Evolutionary conservation across 92 coral and sea anemone species (phyloP).

Genomic region (Epizoanthus fatuus): DNA sequence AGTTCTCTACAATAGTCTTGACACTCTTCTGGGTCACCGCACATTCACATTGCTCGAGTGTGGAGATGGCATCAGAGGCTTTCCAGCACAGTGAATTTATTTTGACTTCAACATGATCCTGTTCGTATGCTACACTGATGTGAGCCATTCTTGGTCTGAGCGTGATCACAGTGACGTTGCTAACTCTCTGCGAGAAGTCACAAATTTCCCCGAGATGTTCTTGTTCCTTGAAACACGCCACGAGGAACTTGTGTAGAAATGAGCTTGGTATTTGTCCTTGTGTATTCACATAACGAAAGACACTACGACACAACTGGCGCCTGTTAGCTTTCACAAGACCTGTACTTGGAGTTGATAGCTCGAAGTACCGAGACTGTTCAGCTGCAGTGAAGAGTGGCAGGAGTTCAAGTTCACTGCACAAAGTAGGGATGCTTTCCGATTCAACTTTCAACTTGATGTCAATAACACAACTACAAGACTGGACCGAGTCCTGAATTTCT

Average conservation of each 20-base stretch:
- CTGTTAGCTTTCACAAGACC: not conserved
- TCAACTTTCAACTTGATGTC: not conserved
- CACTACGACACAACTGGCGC: not conserved
- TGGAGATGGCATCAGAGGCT: not conserved
- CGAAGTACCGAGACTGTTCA: not conserved
- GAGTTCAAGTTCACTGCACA: constrained; percentile 9
- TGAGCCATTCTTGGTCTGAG: not conserved
- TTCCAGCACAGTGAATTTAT: too few relatives aligned
- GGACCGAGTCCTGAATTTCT: not conserved
- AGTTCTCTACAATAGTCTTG: not conserved
- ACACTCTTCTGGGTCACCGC: not conserved
- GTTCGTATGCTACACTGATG: not conserved
- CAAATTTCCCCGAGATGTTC: constrained; percentile 3
- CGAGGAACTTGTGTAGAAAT: constrained; percentile 3
- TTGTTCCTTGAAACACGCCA: not conserved
- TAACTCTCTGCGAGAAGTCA: not conserved
- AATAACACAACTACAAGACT: not conserved
- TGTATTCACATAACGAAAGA: not conserved
- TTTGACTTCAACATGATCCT: not conserved
- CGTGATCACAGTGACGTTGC: not conserved
- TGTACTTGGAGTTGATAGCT: not conserved
- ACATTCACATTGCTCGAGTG: not conserved
- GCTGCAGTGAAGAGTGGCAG: not conserved
- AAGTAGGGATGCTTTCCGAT: not conserved
- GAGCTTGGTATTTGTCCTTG: not conserved